phyloP scores from a whole-genome alignment of 2,888 invertebrate genomes.

The Zaprionus bogoriensis region DNA sequence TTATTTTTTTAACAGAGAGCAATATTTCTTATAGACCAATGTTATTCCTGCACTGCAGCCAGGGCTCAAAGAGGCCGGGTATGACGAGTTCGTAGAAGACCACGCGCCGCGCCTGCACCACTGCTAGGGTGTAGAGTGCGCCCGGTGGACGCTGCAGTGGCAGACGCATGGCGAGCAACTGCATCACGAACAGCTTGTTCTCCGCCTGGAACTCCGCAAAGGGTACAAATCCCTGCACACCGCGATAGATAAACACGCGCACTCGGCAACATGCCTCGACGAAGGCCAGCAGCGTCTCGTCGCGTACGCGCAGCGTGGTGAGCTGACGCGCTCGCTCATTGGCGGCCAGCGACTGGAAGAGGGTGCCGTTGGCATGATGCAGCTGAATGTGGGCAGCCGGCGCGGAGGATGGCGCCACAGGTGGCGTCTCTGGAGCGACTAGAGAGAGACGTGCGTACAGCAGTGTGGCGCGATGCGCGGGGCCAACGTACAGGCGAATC shows the following conservation, averaged over 20 bases:
- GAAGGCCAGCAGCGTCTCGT: conserved; percentile 84
- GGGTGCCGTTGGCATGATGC: conserved; percentile 81
- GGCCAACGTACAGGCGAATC: conserved; percentile 50
- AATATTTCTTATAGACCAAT: not conserved
- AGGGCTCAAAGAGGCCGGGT: conserved; percentile 62
- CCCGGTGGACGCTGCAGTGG: conserved; percentile 33
- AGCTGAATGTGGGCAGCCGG: conserved; percentile 72
- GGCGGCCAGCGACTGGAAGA: conserved; percentile 84
- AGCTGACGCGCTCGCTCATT: conserved; percentile 83
- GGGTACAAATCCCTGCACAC: conserved; percentile 81
- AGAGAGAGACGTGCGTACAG: conserved; percentile 62
- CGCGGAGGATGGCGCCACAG: conserved; percentile 65
- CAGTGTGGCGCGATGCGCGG: conserved; percentile 8
- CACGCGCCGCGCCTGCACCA: conserved; percentile 47
- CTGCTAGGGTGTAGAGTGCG: conserved; percentile 54
- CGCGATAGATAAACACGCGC: conserved; percentile 78
- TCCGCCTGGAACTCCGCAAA: conserved; percentile 63
- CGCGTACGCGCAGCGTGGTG: conserved; percentile 79
- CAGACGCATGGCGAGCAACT: conserved; percentile 57
- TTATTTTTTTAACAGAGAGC: too few species aligned
- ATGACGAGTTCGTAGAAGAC: conserved; percentile 74
- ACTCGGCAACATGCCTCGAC: conserved; percentile 81
- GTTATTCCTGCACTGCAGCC: conserved; percentile 40
- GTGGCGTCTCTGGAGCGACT: conserved; percentile 37
- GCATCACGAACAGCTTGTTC: conserved; percentile 29